These are phyloP conservation scores for Argyresthia goedartella DNA, from an alignment of 2,888 invertebrate genomes.

Conservation along the genomic window DNA sequence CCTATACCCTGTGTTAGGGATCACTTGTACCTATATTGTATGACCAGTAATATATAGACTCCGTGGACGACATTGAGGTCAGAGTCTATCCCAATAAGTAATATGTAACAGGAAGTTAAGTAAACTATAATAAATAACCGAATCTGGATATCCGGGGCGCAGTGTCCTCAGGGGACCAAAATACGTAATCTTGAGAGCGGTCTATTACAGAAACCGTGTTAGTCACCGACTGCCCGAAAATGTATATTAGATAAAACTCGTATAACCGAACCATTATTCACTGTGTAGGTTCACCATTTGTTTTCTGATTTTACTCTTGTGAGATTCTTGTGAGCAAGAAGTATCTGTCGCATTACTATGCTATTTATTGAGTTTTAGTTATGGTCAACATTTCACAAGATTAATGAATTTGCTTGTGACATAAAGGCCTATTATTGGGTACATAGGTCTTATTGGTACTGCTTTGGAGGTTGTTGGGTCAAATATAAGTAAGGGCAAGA, in stretches of 20 bases:
- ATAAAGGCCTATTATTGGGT: background rate
- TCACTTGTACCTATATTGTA: no score
- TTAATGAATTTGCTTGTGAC: background rate
- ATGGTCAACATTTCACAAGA: background rate
- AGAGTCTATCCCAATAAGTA: no score
- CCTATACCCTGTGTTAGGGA: no score
- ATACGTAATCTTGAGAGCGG: constrained; percentile 24
- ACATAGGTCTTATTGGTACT: no score
- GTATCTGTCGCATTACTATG: no score
- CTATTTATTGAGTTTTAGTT: no score
- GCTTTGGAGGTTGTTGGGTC: no score
- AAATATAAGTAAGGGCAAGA: no score
- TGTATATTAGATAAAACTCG: background rate
- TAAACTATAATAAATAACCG: constrained; percentile 32
- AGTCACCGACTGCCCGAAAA: constrained; percentile 5
- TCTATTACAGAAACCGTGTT: constrained; percentile 31
- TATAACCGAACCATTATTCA: background rate
- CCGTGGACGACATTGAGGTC: no score
- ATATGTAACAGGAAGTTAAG: no score
- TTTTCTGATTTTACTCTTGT: background rate
- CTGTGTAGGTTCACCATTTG: background rate
- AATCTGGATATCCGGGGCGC: constrained; percentile 27
- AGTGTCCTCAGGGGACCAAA: constrained; percentile 16
- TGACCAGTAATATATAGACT: no score
- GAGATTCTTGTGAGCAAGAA: background rate